Evolutionary conservation across 2,888 invertebrate species (phyloP).

Genomic region (Platycheirus albimanus): DNA sequence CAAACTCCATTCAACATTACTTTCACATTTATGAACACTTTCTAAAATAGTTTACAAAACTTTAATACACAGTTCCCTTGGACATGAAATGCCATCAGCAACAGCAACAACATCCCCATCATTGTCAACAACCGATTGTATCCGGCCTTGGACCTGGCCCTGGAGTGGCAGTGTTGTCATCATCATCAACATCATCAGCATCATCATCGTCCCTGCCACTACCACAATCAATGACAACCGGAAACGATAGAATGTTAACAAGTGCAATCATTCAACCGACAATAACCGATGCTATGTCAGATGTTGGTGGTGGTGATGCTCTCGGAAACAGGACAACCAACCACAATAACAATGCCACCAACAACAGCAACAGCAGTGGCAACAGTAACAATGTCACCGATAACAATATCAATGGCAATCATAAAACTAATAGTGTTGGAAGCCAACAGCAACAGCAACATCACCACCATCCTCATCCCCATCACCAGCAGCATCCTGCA

Average conservation of each 20-base stretch:
- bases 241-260: slow-evolving; percentile 83
- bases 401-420: slow-evolving; percentile 74
- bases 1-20: slow-evolving; percentile 77
- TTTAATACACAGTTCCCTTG: slow-evolving; percentile 80
- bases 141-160: slow-evolving; percentile 75
- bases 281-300: slow-evolving; percentile 74
- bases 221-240: slow-evolving; percentile 79
- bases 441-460: slow-evolving; percentile 65
- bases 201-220: slow-evolving; percentile 74
- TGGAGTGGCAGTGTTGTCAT: slow-evolving; percentile 45
- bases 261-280: slow-evolving; percentile 78
- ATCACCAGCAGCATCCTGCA: slow-evolving; percentile 60
- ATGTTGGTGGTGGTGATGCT: slow-evolving; percentile 76
- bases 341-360: slow-evolving; percentile 74
- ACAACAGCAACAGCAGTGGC: slow-evolving; percentile 46
- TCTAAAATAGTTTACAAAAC: slow-evolving; percentile 66
- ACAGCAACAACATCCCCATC: slow-evolving; percentile 77
- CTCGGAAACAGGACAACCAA: slow-evolving; percentile 76
- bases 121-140: slow-evolving; percentile 76
- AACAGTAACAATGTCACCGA: slow-evolving; percentile 74
- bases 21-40: slow-evolving; percentile 48
- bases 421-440: slow-evolving; percentile 74
- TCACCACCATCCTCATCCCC: slow-evolving; percentile 70
- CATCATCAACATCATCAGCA: background rate
- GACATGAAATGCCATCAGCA: slow-evolving; percentile 81